Evolutionary conservation across 2,113 vertebrate species (phyloP).

Genomic region (Gopherus evgoodei): DNA sequence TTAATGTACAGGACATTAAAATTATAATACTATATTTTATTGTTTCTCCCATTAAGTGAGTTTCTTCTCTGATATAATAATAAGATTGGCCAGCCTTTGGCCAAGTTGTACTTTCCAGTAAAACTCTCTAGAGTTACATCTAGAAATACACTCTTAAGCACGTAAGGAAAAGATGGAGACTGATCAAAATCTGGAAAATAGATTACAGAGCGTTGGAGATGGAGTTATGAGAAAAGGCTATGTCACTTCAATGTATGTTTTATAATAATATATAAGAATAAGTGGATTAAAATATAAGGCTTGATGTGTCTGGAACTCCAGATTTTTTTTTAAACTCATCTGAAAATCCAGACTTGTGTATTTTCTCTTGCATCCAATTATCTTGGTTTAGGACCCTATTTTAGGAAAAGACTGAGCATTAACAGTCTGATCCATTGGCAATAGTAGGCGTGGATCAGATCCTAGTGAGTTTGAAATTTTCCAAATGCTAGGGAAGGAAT

Average conservation of each 20-base stretch:
- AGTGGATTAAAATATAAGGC: background rate
- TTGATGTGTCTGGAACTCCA: background rate
- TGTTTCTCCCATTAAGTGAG: background rate
- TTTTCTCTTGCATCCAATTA: background rate
- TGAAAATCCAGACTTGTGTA: background rate
- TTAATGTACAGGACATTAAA: background rate
- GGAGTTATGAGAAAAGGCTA: background rate
- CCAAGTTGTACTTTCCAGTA: background rate
- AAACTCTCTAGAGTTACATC: background rate
- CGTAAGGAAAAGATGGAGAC: background rate
- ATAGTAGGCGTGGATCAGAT: background rate
- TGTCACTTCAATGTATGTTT: background rate
- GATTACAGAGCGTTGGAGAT: background rate
- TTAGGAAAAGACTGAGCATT: background rate
- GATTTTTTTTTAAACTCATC: background rate
- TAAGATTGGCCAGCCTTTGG: background rate
- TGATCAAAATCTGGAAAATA: background rate
- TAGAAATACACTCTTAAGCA: background rate
- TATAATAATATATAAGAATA: fast-evolving
- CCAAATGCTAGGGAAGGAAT: background rate
- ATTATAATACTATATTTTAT: background rate
- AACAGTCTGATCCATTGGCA: background rate
- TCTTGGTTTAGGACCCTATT: background rate
- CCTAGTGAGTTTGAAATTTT: background rate
- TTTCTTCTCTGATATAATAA: background rate